Evolutionary conservation across 2,113 vertebrate genomes (phyloP).

Genomic region (Thermophis baileyi): DNA sequence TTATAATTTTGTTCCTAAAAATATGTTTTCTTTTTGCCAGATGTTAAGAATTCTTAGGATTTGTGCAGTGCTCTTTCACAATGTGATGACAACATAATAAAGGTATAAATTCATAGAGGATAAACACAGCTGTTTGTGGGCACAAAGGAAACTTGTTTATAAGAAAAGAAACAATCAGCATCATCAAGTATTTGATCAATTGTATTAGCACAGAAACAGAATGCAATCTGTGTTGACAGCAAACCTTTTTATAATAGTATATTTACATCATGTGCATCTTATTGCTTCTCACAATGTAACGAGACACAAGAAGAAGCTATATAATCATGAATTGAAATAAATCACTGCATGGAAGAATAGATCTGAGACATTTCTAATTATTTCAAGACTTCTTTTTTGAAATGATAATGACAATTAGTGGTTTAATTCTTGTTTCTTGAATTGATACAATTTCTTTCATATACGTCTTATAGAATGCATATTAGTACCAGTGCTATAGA

Average conservation of each 20-base stretch:
- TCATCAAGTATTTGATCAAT: slow-evolving; percentile 66
- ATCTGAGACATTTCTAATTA: slow-evolving; percentile 28
- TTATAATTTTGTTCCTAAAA: slow-evolving; percentile 40
- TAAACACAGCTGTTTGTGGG: slow-evolving; percentile 66
- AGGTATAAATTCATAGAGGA: slow-evolving; percentile 51
- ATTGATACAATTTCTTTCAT: slow-evolving; percentile 24
- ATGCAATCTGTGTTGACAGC: slow-evolving; percentile 57
- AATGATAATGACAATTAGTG: slow-evolving; percentile 23
- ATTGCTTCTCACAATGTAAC: slow-evolving; percentile 35
- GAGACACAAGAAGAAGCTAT: slow-evolving; percentile 49
- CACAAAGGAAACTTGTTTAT: slow-evolving; percentile 62
- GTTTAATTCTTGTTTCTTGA: slow-evolving; percentile 43
- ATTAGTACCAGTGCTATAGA: slow-evolving; percentile 32
- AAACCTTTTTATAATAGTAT: slow-evolving; percentile 47
- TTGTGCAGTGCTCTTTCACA: slow-evolving; percentile 44
- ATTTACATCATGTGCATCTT: slow-evolving; percentile 58
- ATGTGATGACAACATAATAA: slow-evolving; percentile 59
- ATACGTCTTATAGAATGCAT: slow-evolving; percentile 32
- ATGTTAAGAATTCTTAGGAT: slow-evolving; percentile 38
- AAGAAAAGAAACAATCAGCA: slow-evolving; percentile 64
- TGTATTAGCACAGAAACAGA: slow-evolving; percentile 67
- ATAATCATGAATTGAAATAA: slow-evolving; percentile 69
- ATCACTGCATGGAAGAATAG: slow-evolving; percentile 20
- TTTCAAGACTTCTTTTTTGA: slow-evolving; percentile 16
- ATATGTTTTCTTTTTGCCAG: slow-evolving; percentile 39